phyloP scores from a whole-genome alignment of 2,113 vertebrate genomes.

The Syrmaticus mikado region DNA sequence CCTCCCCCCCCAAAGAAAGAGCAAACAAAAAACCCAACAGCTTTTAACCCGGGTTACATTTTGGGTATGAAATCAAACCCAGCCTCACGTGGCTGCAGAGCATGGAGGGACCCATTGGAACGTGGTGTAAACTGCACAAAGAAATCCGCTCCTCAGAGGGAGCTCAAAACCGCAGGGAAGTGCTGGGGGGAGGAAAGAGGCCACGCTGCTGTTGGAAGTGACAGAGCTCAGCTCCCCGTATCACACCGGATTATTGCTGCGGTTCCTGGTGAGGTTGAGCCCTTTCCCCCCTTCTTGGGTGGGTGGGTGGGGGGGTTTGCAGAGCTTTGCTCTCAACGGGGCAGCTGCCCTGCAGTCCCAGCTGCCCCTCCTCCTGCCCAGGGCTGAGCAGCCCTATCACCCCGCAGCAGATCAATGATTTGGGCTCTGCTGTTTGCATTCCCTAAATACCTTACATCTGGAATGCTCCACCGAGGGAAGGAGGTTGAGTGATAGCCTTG shows the following conservation, averaged over 20 bases:
- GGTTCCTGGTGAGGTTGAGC: background rate
- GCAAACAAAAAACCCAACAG: background rate
- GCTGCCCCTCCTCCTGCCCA: background rate
- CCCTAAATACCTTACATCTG: conserved; percentile 31
- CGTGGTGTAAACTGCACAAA: background rate
- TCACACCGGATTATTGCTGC: background rate
- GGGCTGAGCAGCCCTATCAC: background rate
- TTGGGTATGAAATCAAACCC: background rate
- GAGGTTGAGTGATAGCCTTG: background rate
- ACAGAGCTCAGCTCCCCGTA: background rate
- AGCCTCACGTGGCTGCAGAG: background rate
- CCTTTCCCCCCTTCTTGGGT: background rate
- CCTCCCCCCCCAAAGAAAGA: no score
- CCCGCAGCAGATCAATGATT: background rate
- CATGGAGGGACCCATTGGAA: background rate
- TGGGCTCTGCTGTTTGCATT: conserved; percentile 28
- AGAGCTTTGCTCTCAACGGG: background rate
- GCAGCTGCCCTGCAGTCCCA: no score
- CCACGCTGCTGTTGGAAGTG: background rate
- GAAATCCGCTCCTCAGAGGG: background rate
- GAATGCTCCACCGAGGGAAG: conserved; percentile 8
- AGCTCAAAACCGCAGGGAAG: background rate
- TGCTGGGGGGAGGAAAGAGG: background rate
- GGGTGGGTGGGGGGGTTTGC: no score
- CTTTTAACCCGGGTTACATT: background rate